Base-by-base conservation (phyloP, 2,888 invertebrate species). In the Adela reaumurella region DNA sequence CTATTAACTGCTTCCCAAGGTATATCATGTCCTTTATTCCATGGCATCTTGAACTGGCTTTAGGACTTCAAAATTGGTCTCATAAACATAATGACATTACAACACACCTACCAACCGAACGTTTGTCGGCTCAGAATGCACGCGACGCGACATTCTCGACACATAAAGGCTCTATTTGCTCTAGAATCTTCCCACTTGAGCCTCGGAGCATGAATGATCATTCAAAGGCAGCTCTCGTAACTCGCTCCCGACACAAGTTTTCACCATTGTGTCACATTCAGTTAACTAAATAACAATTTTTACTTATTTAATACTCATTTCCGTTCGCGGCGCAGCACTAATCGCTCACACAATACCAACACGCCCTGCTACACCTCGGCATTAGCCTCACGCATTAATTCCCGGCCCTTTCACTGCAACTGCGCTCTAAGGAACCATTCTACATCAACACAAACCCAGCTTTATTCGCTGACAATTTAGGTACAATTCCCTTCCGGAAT, bases 301-400 rank as follows among this genome's bases (percentile, higher is more conserved):
- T 52, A 58, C 56, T 60, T 58, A 55, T 51, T 46, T 51, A 59
- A 58, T 57, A 59, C 55, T 59, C 60, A 64, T 65, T 73, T 74
- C 74, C 73, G 70, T 63, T 68, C 63, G 54, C 66, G 53, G 54
- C 55, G 56, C 56, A 57, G 59, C 60, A 63, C 66, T 70, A 71
- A 72, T 64, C 63, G 61, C 52, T 52, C 54, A 50, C 51, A 70
- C 68, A 73, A 70, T 70, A 62, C 61, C 14, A 35, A 35, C 58
- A 58, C 47, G 62, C 64, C 61, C 62, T 53, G 59, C 60, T 60
- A 60, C 58, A 54, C 52, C 56, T 54, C 17, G 18, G 46, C 16
- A 46, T 46, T 35, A 35, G 35, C 35, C 35, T 35, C 14, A 35
- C 35, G 35, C 35, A 35, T 35, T 35, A 8, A 35, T 35, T 35